Evolutionary conservation across 1,140 invertebrate genomes (phyloP).

Genomic region (Zaprionus lachaisei): DNA sequence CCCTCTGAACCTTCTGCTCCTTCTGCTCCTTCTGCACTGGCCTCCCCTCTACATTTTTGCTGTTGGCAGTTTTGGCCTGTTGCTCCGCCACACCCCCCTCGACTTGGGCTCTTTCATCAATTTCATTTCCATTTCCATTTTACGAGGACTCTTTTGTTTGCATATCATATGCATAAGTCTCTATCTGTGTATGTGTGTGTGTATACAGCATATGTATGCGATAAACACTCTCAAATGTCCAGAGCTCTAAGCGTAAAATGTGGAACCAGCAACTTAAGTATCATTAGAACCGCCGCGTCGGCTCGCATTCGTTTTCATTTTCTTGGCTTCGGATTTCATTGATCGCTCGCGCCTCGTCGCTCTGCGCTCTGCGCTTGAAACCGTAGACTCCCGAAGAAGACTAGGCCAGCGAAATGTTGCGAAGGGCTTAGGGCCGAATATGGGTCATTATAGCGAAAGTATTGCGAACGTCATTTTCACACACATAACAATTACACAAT

Average conservation of each 20-base stretch:
- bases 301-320: slow-evolving; percentile 54
- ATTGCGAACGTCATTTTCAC: background rate
- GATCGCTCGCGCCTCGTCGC: slow-evolving; percentile 8
- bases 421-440: background rate
- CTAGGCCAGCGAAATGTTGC: background rate
- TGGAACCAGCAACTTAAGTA: slow-evolving; percentile 5
- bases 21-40: too few species aligned
- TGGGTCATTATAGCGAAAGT: slow-evolving; percentile 1
- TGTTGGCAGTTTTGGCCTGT: slow-evolving; percentile 18
- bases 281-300: slow-evolving; percentile 22
- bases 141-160: background rate
- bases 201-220: slow-evolving; percentile 2
- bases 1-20: background rate
- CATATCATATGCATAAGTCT: slow-evolving; percentile 27
- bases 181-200: slow-evolving; percentile 8
- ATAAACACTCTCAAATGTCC: slow-evolving; percentile 8
- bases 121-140: slow-evolving; percentile 2
- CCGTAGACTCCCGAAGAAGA: background rate
- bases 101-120: slow-evolving; percentile 4
- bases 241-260: slow-evolving; percentile 1
- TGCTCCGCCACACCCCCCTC: background rate
- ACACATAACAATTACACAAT: background rate
- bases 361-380: background rate
- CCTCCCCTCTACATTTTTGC: slow-evolving; percentile 11
- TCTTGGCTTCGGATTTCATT: slow-evolving; percentile 57